These are phyloP conservation scores for Limenitis camilla DNA, from an alignment of 2,888 invertebrate species.

Conservation along the genomic window DNA sequence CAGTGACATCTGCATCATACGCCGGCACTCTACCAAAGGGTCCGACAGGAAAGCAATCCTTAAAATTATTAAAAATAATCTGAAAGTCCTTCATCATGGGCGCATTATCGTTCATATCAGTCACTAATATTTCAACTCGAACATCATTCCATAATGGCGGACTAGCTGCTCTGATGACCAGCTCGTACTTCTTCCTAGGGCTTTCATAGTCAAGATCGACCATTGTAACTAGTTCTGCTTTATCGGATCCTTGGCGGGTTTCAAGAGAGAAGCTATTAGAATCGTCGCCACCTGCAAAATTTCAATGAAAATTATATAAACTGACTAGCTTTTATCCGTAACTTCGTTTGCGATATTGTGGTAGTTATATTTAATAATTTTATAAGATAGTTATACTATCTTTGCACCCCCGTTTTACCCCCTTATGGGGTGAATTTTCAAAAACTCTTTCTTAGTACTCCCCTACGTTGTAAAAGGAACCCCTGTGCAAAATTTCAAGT, in stretches of 20 bases:
- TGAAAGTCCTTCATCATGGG: slow-evolving; percentile 93
- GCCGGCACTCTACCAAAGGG: slow-evolving; percentile 94
- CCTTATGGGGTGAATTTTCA: too few relatives aligned
- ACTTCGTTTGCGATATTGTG: too few relatives aligned
- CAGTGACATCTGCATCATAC: slow-evolving; percentile 94
- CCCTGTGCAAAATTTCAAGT: too few relatives aligned
- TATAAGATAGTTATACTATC: too few relatives aligned
- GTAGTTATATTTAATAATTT: too few relatives aligned
- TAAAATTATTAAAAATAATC: slow-evolving; percentile 96
- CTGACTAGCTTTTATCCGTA: too few relatives aligned
- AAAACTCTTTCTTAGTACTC: too few relatives aligned
- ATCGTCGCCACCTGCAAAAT: slow-evolving; percentile 83
- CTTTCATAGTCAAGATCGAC: slow-evolving; percentile 97
- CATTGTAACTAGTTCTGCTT: slow-evolving; percentile 90
- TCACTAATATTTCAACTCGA: slow-evolving; percentile 89
- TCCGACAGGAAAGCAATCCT: slow-evolving; percentile 93
- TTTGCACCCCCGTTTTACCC: too few relatives aligned
- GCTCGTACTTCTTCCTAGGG: slow-evolving; percentile 90
- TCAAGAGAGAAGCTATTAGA: slow-evolving; percentile 89
- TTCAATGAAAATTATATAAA: neutral
- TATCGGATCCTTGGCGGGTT: slow-evolving; percentile 86
- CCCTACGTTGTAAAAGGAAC: too few relatives aligned
- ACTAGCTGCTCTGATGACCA: slow-evolving; percentile 92
- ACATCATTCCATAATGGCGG: slow-evolving; percentile 92
- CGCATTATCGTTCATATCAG: slow-evolving; percentile 96